Conservation (phyloP, 53 echinoderm and acorn worm species). For the Paelopatides confundens region DNA sequence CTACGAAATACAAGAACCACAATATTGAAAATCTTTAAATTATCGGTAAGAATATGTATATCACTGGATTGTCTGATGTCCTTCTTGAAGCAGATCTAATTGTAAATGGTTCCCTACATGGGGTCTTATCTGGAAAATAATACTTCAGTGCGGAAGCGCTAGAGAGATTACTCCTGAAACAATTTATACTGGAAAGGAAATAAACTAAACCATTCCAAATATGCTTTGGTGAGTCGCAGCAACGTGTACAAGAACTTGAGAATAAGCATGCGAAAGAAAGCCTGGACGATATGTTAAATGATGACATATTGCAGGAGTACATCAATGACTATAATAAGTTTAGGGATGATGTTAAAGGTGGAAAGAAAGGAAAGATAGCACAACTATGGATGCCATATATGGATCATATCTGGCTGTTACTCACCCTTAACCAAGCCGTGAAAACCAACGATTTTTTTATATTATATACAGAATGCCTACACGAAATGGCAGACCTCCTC, state of each 20-base stretch:
- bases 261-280: too few species aligned
- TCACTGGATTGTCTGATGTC: slow-evolving; percentile 53
- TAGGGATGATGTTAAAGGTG: slow-evolving; percentile 46
- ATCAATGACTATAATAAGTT: slow-evolving; percentile 47
- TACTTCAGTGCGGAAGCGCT: slow-evolving; percentile 67
- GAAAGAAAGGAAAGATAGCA: slow-evolving; percentile 65
- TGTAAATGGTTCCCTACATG: slow-evolving; percentile 50
- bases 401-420: slow-evolving; percentile 62
- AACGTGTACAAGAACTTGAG: too few species aligned
- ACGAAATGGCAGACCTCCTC: slow-evolving; percentile 58
- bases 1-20: slow-evolving; percentile 52
- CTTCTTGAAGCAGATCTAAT: slow-evolving; percentile 57
- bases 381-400: slow-evolving; percentile 75
- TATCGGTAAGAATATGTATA: slow-evolving; percentile 74
- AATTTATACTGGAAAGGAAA: too few species aligned
- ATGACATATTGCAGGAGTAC: too few species aligned
- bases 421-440: slow-evolving; percentile 53
- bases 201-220: too few species aligned
- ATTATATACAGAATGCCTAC: slow-evolving; percentile 52
- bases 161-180: slow-evolving; percentile 64
- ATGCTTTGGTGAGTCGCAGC: too few species aligned
- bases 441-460: slow-evolving; percentile 63
- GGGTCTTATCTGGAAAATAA: slow-evolving; percentile 61
- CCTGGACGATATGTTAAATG: too few species aligned
- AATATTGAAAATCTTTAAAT: slow-evolving; percentile 67